Evolutionary conservation across 2,888 invertebrate species (phyloP).

Genomic region (Acrobeloides nanus): DNA sequence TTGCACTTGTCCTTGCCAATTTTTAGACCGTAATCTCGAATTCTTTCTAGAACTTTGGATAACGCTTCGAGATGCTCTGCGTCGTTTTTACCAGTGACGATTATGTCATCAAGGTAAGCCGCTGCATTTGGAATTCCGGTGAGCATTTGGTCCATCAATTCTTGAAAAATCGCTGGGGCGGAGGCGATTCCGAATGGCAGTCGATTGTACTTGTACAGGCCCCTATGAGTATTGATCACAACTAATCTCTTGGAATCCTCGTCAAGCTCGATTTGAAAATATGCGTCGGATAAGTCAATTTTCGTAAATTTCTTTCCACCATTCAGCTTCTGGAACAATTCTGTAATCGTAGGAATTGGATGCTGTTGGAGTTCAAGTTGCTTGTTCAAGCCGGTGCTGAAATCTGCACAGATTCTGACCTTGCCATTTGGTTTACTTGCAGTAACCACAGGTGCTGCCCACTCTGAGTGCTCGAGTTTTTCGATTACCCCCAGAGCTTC

Average conservation of each 20-base stretch:
- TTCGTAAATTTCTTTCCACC: conserved; percentile 24
- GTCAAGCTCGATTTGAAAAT: conserved; percentile 28
- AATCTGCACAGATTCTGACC: conserved; percentile 33
- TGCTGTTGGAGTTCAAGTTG: conserved; percentile 21
- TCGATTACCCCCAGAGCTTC: conserved; percentile 13
- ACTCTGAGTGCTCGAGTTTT: conserved; percentile 22
- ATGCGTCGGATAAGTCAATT: conserved; percentile 34
- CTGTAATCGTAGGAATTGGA: conserved; percentile 28
- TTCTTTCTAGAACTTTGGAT: too few relatives aligned
- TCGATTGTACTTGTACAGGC: conserved; percentile 26
- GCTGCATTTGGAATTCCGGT: too few relatives aligned
- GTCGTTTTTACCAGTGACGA: too few relatives aligned
- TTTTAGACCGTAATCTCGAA: too few relatives aligned
- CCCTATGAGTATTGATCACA: conserved; percentile 31
- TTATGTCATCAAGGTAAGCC: too few relatives aligned
- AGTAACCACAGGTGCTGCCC: conserved; percentile 32
- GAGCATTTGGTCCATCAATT: too few relatives aligned
- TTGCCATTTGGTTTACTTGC: conserved; percentile 29
- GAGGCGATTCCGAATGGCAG: conserved; percentile 36
- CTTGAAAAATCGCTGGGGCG: too few relatives aligned
- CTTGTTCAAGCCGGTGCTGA: conserved; percentile 29
- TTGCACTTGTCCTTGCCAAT: conserved; percentile 30
- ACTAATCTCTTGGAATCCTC: conserved; percentile 19
- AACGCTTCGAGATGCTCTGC: too few relatives aligned
- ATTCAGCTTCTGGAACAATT: conserved; percentile 24